Percentiles rank a stretch among this genome's conserved stretches.
Evolutionary conservation across 2,113 vertebrate genomes (phyloP).

Genomic region (rabbit (Oryctolagus cuniculus)): mOryCun1.1 NC_091446.1:5708001-5708500

Average conservation of each 20-base stretch:
- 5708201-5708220: not conserved
- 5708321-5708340: not conserved
- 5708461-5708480: not conserved
- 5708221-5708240: too few species aligned
- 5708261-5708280: not conserved
- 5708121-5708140: not conserved
- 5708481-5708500: not conserved
- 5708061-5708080: not conserved
- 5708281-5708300: not conserved
- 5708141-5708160: conserved; percentile 37
- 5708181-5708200: not conserved
- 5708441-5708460: not conserved
- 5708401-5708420: not conserved
- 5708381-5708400: not conserved
- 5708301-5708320: conserved; percentile 21
- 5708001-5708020: conserved; percentile 36
- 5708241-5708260: conserved; percentile 14
- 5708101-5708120: not conserved
- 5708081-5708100: not conserved
- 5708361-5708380: too few species aligned
- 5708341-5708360: not conserved
- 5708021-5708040: not conserved
- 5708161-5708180: conserved; percentile 4
- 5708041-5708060: not conserved
- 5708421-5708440: not conserved